Evolutionary conservation across 2,888 invertebrate genomes (phyloP).

Genomic region (Zhengitettix transpicula): DNA sequence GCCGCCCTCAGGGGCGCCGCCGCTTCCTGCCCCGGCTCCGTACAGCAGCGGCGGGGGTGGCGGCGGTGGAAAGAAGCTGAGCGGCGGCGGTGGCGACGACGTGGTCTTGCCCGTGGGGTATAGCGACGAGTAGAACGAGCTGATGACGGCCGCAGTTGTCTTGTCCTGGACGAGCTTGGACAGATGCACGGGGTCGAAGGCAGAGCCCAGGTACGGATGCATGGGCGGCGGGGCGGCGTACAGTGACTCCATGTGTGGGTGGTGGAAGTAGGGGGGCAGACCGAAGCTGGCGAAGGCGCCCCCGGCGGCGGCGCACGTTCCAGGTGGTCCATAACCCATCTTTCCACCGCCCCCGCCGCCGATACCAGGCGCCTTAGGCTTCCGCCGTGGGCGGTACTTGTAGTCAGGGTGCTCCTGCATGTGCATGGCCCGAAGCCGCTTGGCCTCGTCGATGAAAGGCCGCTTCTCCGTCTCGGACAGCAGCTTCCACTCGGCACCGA

Average conservation of each 20-base stretch:
- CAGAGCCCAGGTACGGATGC: conserved; percentile 57
- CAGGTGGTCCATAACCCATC: conserved; percentile 12
- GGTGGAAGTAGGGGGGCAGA: conserved; percentile 43
- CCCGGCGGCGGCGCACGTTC: neutral
- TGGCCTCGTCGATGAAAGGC: conserved; percentile 91
- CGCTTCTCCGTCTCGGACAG: conserved; percentile 73
- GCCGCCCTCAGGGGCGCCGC: conserved; percentile 14
- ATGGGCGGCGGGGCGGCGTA: conserved; percentile 26
- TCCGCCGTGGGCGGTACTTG: conserved; percentile 73
- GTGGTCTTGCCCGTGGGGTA: conserved; percentile 23
- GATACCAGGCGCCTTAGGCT: conserved; percentile 55
- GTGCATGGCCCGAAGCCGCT: conserved; percentile 68
- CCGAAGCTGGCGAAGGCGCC: conserved; percentile 44
- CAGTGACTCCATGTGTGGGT: conserved; percentile 31
- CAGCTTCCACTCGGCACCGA: conserved; percentile 88
- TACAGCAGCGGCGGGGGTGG: conserved; percentile 30
- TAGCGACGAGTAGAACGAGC: conserved; percentile 50
- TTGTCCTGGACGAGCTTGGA: conserved; percentile 31
- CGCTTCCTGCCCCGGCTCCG: conserved; percentile 21
- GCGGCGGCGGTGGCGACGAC: conserved; percentile 3
- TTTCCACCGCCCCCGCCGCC: conserved; percentile 19
- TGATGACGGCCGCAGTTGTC: conserved; percentile 38
- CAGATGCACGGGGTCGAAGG: conserved; percentile 48
- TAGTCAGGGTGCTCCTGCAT: conserved; percentile 88
- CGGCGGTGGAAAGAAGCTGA: conserved; percentile 25